Conservation (phyloP, 2,797 vertebrate genomes). For the Hypotaenidia okinawae region DNA sequence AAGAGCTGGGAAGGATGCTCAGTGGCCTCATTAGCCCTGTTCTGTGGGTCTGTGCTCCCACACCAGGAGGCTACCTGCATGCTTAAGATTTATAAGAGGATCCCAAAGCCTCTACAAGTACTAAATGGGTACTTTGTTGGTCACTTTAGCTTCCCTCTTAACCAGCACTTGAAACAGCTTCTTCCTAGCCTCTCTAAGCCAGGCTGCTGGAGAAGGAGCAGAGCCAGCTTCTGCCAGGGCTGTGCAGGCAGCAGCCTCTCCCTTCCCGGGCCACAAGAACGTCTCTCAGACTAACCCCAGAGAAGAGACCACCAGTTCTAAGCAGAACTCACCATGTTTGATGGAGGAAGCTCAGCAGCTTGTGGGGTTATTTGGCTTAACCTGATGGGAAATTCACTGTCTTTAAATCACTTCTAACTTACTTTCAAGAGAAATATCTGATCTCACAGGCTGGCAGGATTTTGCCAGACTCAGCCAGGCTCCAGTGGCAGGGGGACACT, state of each 20-base stretch:
- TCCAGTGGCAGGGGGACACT: not conserved
- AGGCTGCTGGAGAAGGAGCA: not conserved
- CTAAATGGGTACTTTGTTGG: not conserved
- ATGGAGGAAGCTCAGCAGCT: too few species aligned
- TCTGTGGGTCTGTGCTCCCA: not conserved
- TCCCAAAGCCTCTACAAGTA: not conserved
- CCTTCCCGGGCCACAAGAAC: not conserved
- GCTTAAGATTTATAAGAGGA: not conserved
- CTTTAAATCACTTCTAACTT: not conserved
- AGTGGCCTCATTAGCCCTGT: not conserved
- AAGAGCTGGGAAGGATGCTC: not conserved
- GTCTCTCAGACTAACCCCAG: not conserved
- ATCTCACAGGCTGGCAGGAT: not conserved
- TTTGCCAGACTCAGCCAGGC: not conserved
- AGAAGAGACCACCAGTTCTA: not conserved
- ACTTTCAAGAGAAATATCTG: not conserved
- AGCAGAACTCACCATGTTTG: accelerated
- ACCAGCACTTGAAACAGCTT: slow-evolving; percentile 1
- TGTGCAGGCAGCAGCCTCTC: not conserved
- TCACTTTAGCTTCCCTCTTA: not conserved
- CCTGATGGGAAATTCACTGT: not conserved
- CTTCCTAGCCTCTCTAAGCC: not conserved
- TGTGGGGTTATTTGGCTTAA: not conserved
- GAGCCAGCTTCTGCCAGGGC: not conserved
- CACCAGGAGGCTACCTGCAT: not conserved